A percentile compares a stretch with the other conserved stretches of the same genome.
These are phyloP conservation scores for Bacillus rossius DNA, from an alignment of 1,140 invertebrate species.

Conservation along the genomic window DNA sequence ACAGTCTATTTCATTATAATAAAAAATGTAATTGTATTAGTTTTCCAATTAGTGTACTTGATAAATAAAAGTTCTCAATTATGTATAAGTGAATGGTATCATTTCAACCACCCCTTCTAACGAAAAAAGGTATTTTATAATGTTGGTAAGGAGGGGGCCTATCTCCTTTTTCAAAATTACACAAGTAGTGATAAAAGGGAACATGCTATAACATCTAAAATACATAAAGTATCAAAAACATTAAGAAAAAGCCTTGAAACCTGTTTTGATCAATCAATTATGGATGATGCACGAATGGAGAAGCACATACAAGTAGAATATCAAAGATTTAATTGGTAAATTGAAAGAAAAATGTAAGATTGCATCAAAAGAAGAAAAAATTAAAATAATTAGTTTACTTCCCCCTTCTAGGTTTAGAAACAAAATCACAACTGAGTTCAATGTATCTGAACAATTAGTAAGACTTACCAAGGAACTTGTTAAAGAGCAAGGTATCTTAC, in stretches of 20 bases:
- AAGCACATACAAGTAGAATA: not conserved
- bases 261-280: not conserved
- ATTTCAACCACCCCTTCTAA: no score
- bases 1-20: no score
- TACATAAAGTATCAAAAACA: conserved; percentile 1
- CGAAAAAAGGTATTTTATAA: no score
- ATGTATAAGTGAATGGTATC: no score
- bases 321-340: conserved; percentile 8
- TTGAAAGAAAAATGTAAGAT: conserved; percentile 5
- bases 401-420: conserved; percentile 3
- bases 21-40: no score
- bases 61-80: no score
- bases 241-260: conserved; percentile 5
- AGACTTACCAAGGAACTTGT: conserved; percentile 6
- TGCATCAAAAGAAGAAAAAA: conserved; percentile 13
- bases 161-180: conserved; percentile 8
- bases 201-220: conserved; percentile 3
- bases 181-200: conserved; percentile 4
- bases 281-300: no score
- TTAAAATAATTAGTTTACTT: conserved; percentile 15
- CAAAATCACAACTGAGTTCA: conserved; percentile 9
- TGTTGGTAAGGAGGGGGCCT: no score
- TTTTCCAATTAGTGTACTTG: no score
- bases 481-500: conserved; percentile 13
- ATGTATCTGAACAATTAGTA: conserved; percentile 9